Evolutionary conservation across 2,888 invertebrate genomes (phyloP), one percentile per base, ranked within the genome.

Genomic region (Zygothrica quintamaculata): DNA sequence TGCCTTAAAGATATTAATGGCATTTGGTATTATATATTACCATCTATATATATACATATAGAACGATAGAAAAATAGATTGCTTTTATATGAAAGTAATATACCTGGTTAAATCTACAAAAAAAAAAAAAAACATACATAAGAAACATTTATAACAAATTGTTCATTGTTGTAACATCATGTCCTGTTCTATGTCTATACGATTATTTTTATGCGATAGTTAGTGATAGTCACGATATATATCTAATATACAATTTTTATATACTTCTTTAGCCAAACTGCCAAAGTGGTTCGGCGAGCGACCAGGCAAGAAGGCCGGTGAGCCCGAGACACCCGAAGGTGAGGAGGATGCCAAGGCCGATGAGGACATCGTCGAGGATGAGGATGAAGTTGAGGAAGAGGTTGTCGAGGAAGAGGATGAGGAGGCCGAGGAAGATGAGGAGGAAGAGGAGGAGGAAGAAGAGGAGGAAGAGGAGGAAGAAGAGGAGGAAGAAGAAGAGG

Each of bases 231-330:
- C 6, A 4, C 12, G n/a, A 34, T 34, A 6, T 34, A 9, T 6
- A 2, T 9, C 9, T 34, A 34, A 34, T 4, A 7, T 9, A 9
- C n/a, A n/a, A 7, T 15, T 8, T 36, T 13, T 1, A 31, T 50
- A 9, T 11, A 7, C 25, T 1, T 2, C 5, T 65, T 2, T 91
- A 97, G 97, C 97, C 93, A 95, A 95, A 93, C 93, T 97, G 92
- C 97, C 97, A 88, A 97, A 97, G 92, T 97, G 97, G 97, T 97
- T 97, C 94, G 97, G 97, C 88, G 97, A 97, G 92, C 94, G 97
- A 92, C 97, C 97, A 80, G 97, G 97, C 93, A 97, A 96, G 92
- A 97, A 97, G 93, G 92, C 94, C 91, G 97, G 95, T 77, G 97
- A 96, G 77, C 94, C 94, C 76, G 97, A 97, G 80, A 95, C 97